Conservation (phyloP, 2,797 vertebrate species). For the Amniataba percoides region DNA sequence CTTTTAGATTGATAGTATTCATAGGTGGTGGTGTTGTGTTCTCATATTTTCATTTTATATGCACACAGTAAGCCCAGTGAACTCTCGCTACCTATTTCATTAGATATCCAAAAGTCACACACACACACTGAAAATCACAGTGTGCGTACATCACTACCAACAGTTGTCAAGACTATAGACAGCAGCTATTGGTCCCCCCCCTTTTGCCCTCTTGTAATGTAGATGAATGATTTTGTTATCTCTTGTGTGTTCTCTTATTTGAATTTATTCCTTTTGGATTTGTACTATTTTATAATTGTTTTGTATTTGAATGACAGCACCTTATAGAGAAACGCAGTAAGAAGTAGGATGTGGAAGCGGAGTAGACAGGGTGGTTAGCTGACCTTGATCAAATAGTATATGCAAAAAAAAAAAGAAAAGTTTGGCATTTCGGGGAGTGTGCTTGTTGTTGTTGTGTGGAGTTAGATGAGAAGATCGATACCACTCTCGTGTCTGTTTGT, state of each 20-base stretch:
- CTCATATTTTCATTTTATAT: slow-evolving; percentile 43
- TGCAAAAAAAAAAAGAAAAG: slow-evolving; percentile 1
- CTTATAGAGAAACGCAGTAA: slow-evolving; percentile 77
- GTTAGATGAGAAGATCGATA: slow-evolving; percentile 2
- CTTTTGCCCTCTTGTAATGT: slow-evolving; percentile 69
- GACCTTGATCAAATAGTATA: slow-evolving; percentile 49
- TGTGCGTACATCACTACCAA: slow-evolving; percentile 31
- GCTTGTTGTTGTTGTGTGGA: neutral
- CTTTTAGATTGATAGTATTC: slow-evolving; percentile 57
- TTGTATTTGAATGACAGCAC: slow-evolving; percentile 86
- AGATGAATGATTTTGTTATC: slow-evolving; percentile 77
- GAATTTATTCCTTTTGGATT: slow-evolving; percentile 81
- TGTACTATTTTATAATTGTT: slow-evolving; percentile 84
- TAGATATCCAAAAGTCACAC: slow-evolving; percentile 46
- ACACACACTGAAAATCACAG: slow-evolving; percentile 40
- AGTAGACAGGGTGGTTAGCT: slow-evolving; percentile 62
- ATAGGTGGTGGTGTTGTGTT: slow-evolving; percentile 66
- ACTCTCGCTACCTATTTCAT: slow-evolving; percentile 56
- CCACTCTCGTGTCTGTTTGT: neutral
- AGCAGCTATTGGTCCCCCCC: slow-evolving; percentile 67
- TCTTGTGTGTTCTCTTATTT: slow-evolving; percentile 80
- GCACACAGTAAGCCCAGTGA: slow-evolving; percentile 56
- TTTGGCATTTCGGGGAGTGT: slow-evolving; percentile 8
- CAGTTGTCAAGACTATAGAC: slow-evolving; percentile 48
- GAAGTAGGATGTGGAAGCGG: slow-evolving; percentile 47